These are phyloP conservation scores for Anableps anableps DNA, from an alignment of 2,797 vertebrate species.

Conservation along the genomic window DNA sequence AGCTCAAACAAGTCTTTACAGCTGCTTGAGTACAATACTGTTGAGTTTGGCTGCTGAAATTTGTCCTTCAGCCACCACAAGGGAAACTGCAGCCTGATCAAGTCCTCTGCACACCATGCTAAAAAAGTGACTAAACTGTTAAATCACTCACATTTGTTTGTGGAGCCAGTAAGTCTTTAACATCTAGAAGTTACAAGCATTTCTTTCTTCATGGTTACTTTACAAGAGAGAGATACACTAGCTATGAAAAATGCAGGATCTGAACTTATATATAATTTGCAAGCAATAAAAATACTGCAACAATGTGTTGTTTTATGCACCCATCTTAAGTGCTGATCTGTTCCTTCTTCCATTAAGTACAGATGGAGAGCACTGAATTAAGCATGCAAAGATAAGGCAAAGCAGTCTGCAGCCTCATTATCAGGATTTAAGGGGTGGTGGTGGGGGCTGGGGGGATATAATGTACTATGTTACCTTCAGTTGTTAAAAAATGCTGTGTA, in stretches of 20 bases:
- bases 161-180: not conserved
- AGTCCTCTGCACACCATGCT: too few relatives aligned
- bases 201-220: not conserved
- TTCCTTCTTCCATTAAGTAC: conserved; percentile 63
- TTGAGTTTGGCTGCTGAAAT: not conserved
- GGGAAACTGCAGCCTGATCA: too few relatives aligned
- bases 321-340: conserved; percentile 69
- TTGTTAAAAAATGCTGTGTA: too few relatives aligned
- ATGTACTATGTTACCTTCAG: too few relatives aligned
- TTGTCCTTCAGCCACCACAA: not conserved
- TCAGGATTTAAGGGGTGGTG: too few relatives aligned
- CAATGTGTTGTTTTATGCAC: conserved; percentile 62
- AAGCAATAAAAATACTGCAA: conserved; percentile 52
- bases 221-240: conserved; percentile 24
- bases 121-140: not conserved
- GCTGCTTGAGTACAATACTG: not conserved
- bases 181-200: not conserved
- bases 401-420: conserved; percentile 42
- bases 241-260: conserved; percentile 48
- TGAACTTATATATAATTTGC: conserved; percentile 29
- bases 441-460: too few relatives aligned
- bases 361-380: conserved; percentile 45
- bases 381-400: conserved; percentile 43
- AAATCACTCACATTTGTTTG: not conserved
- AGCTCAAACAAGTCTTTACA: not conserved